A percentile compares a stretch with the other conserved stretches of the same genome.
phyloP scores from a whole-genome alignment of 2,888 invertebrate species.

The Unio delphinus region DNA sequence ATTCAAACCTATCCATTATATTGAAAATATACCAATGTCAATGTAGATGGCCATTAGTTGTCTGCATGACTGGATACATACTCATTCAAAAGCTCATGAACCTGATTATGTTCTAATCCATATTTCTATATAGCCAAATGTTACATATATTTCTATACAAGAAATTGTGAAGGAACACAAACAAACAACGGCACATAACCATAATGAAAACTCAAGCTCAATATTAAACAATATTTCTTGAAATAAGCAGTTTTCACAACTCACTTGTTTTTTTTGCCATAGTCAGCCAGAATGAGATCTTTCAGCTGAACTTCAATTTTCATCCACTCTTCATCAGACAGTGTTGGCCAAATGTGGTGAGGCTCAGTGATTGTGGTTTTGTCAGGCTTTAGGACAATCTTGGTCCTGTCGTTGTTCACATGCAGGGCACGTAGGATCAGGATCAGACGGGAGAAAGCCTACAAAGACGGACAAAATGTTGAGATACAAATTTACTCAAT shows the following conservation, averaged over 20 bases:
- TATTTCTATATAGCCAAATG: too few species aligned
- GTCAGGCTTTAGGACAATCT: constrained; percentile 98
- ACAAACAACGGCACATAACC: background rate
- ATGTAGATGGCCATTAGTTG: too few species aligned
- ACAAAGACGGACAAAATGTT: constrained; percentile 41
- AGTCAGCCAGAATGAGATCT: constrained; percentile 98
- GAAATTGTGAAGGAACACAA: too few species aligned
- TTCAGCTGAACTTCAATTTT: constrained; percentile 97
- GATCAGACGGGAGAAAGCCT: constrained; percentile 96
- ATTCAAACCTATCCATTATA: too few species aligned
- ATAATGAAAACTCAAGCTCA: background rate
- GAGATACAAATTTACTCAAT: too few species aligned
- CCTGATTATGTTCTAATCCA: too few species aligned
- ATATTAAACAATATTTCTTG: background rate
- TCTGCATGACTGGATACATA: too few species aligned
- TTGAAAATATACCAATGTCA: too few species aligned
- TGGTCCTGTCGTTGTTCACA: constrained; percentile 98
- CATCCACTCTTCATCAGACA: constrained; percentile 99
- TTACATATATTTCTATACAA: too few species aligned
- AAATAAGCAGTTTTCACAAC: constrained; percentile 12
- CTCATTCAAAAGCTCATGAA: too few species aligned
- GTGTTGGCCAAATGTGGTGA: constrained; percentile 99
- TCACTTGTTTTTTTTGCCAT: constrained; percentile 99
- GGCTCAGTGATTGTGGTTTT: constrained; percentile 99
- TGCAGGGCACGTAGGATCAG: constrained; percentile 96